Conservation (phyloP, 1,140 invertebrate species). For the Portunus trituberculatus region DNA sequence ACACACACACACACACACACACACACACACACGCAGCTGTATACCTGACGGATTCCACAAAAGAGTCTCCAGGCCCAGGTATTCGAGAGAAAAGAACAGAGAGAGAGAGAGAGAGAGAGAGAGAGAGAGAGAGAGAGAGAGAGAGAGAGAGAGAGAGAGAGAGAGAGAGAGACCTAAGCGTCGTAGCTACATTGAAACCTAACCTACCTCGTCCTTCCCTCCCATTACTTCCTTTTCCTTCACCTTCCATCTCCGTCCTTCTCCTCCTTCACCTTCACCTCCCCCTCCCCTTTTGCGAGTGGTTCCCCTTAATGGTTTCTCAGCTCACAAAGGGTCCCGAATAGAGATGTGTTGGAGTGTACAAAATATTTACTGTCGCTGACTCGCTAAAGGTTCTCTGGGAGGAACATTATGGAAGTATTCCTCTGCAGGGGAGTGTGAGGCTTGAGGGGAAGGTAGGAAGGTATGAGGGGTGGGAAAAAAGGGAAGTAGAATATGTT, state of each 20-base stretch:
- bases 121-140: not conserved
- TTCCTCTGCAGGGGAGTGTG: not conserved
- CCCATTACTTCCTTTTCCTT: constrained; percentile 12
- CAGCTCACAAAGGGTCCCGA: not conserved
- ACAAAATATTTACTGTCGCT: constrained; percentile 5
- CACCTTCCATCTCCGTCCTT: not conserved
- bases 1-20: constrained; percentile 4
- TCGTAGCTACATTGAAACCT: not conserved
- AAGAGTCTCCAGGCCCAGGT: not conserved
- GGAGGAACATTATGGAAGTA: not conserved
- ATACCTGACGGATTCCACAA: not conserved
- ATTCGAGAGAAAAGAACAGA: not conserved
- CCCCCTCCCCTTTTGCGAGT: not conserved
- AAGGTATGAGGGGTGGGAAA: not conserved
- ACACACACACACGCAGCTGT: not conserved
- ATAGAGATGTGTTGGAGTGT: not conserved
- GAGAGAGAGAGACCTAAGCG: not conserved
- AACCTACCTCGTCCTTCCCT: constrained; percentile 18
- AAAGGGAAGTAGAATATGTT: not conserved
- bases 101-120: not conserved
- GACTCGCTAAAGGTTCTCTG: constrained; percentile 7
- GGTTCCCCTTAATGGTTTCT: constrained; percentile 21
- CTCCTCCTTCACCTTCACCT: not conserved
- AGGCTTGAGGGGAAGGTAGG: not conserved
- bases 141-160: not conserved